phyloP scores from a whole-genome alignment of 1,140 invertebrate species.

The Dufourea novaeangliae region DNA sequence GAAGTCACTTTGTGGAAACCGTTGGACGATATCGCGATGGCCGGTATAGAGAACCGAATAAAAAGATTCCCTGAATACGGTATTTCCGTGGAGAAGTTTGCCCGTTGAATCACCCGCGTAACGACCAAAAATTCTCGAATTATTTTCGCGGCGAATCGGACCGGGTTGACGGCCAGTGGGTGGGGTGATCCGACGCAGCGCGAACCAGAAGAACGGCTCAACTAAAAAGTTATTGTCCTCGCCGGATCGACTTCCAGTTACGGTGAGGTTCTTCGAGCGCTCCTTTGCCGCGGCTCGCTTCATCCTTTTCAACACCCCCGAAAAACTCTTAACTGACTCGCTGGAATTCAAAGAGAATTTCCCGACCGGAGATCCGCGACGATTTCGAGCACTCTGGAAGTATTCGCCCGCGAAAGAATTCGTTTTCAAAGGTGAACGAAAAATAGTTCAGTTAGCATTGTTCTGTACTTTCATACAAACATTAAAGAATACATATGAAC shows the following conservation, averaged over 20 bases:
- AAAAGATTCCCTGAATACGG: conserved; percentile 13
- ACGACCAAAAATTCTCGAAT: conserved; percentile 57
- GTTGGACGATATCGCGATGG: conserved; percentile 23
- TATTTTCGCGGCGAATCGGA: conserved; percentile 44
- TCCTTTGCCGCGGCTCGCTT: neutral
- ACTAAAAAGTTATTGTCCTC: conserved; percentile 52
- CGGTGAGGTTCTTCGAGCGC: conserved; percentile 36
- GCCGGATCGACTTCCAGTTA: conserved; percentile 33
- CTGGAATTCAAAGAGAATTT: neutral
- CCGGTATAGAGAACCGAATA: conserved; percentile 8
- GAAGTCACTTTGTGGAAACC: conserved; percentile 26
- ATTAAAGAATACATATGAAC: too few relatives aligned
- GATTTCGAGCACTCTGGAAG: too few relatives aligned
- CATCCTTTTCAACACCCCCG: conserved; percentile 9
- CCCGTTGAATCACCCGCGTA: conserved; percentile 39
- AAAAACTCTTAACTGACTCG: conserved; percentile 20
- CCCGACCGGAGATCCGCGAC: too few relatives aligned
- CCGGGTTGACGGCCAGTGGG: too few relatives aligned
- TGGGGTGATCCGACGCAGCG: conserved; percentile 12
- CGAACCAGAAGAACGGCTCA: conserved; percentile 14
- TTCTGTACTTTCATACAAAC: too few relatives aligned
- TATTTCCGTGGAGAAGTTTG: conserved; percentile 14
- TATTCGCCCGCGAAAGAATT: neutral
- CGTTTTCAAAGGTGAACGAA: neutral
- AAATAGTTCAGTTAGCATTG: too few relatives aligned